A percentile compares a stretch with the other conserved stretches of the same genome.
phyloP scores from a whole-genome alignment of 2,113 vertebrate species.

The Plectropomus leopardus region DNA sequence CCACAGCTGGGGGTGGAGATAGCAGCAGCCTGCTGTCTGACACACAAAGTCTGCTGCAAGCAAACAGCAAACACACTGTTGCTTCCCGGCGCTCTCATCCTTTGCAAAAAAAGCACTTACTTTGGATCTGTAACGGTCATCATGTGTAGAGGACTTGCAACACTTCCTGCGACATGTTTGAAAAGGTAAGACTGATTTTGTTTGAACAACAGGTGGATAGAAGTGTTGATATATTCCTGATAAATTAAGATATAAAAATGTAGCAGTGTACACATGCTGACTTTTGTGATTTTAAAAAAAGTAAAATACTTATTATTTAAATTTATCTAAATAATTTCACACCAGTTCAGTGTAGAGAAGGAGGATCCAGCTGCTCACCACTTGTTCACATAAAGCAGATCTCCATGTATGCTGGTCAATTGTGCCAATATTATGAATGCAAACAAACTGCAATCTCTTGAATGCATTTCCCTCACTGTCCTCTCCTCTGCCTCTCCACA shows the following conservation, averaged over 20 bases:
- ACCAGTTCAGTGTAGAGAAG: not conserved
- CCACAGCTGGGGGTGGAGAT: slow-evolving; percentile 67
- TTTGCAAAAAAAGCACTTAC: not conserved
- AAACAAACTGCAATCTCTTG: slow-evolving; percentile 1
- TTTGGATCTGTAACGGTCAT: slow-evolving; percentile 60
- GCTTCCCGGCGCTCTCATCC: not conserved
- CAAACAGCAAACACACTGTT: not conserved
- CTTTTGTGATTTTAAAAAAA: too few relatives aligned
- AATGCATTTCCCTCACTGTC: not conserved
- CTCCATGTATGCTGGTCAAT: not conserved
- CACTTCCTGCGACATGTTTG: slow-evolving; percentile 93
- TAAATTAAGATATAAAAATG: not conserved
- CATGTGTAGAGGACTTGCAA: slow-evolving; percentile 96
- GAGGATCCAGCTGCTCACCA: not conserved
- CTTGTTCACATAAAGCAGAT: slow-evolving; percentile 15
- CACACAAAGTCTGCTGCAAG: slow-evolving; percentile 15
- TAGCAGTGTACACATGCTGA: not conserved
- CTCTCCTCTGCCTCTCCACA: slow-evolving; percentile 57
- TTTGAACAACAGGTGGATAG: not conserved
- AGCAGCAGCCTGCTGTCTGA: slow-evolving; percentile 41
- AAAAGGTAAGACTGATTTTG: slow-evolving; percentile 88
- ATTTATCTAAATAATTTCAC: too few relatives aligned
- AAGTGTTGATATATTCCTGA: not conserved
- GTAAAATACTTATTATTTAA: too few relatives aligned
- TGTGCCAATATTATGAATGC: not conserved